Percentiles rank a stretch among this genome's conserved stretches.
phyloP scores from a whole-genome alignment of 2,797 vertebrate genomes.

The Chromis chromis region DNA sequence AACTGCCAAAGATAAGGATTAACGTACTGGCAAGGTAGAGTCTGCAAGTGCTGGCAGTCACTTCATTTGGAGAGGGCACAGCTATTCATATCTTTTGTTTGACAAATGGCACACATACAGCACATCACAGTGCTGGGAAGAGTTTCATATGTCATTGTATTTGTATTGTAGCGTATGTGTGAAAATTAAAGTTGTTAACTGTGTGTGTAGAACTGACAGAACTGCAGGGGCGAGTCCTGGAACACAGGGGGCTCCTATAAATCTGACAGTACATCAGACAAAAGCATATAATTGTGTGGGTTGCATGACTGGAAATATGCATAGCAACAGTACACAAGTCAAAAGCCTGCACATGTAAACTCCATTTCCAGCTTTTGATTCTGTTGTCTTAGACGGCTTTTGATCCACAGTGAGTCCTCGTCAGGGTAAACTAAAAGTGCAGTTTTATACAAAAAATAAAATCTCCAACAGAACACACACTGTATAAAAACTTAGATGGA shows the following conservation, averaged over 20 bases:
- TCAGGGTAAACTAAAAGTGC: not conserved
- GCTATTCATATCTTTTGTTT: slow-evolving; percentile 21
- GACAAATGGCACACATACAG: slow-evolving; percentile 11
- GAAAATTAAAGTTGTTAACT: slow-evolving; percentile 4
- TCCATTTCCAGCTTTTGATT: not conserved
- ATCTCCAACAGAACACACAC: not conserved
- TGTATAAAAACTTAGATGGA: not conserved
- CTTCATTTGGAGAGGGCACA: slow-evolving; percentile 7
- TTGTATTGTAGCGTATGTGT: not conserved
- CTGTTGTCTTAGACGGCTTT: not conserved
- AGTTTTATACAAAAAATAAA: not conserved
- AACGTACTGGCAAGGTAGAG: slow-evolving; percentile 10
- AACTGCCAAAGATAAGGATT: slow-evolving; percentile 1
- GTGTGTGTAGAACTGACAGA: not conserved
- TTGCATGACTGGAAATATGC: not conserved
- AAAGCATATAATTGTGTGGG: not conserved
- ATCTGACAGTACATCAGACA: not conserved
- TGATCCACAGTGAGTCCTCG: not conserved
- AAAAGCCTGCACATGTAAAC: not conserved
- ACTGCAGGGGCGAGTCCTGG: too few relatives aligned
- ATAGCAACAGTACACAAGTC: not conserved
- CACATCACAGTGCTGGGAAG: not conserved
- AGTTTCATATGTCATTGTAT: not conserved
- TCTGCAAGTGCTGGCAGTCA: slow-evolving; percentile 28
- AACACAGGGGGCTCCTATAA: not conserved